phyloP scores from a whole-genome alignment of 2,113 vertebrate genomes.

The Micronycteris hirsuta region DNA sequence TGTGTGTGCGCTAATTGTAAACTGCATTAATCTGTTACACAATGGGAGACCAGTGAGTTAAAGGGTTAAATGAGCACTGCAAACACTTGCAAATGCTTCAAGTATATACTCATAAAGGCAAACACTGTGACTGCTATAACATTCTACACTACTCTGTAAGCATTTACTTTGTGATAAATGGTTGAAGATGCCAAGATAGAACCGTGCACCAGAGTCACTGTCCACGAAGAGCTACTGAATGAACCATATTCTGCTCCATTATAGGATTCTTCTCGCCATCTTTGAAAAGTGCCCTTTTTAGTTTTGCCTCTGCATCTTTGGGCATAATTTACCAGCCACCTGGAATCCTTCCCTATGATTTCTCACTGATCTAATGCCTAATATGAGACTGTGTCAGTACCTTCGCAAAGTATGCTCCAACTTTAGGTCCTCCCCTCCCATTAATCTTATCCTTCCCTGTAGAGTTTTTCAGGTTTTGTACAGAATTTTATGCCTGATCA shows the following conservation, averaged over 20 bases:
- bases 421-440: background rate
- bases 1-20: constrained; percentile 24
- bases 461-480: background rate
- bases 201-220: background rate
- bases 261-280: background rate
- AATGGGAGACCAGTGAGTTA: constrained; percentile 40
- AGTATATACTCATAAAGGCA: background rate
- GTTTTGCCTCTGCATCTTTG: background rate
- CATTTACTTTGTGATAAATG: constrained; percentile 41
- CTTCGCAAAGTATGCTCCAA: background rate
- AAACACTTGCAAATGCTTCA: background rate
- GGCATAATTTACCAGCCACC: background rate
- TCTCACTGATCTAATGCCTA: background rate
- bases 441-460: background rate
- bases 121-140: constrained; percentile 4
- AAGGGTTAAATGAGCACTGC: constrained; percentile 8
- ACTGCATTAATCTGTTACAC: constrained; percentile 54
- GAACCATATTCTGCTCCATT: background rate
- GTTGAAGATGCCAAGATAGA: background rate
- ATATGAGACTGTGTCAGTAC: background rate
- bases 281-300: background rate
- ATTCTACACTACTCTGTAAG: background rate
- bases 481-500: background rate
- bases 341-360: background rate
- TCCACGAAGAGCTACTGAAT: background rate